phyloP scores from a whole-genome alignment of 2,888 invertebrate genomes.

The Cataglyphis altisquamis region DNA sequence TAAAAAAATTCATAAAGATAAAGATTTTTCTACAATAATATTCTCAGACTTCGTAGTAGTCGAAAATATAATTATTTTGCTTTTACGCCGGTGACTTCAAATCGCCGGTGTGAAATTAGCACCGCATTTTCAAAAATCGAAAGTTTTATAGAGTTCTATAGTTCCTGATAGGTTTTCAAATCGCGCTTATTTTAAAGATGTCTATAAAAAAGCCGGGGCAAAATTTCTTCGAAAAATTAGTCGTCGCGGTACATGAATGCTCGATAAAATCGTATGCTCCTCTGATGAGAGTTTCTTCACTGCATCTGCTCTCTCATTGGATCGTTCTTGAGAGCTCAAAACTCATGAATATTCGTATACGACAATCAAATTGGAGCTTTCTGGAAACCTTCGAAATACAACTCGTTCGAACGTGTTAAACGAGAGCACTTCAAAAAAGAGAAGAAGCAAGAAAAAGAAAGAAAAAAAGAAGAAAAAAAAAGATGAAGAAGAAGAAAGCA shows the following conservation, averaged over 20 bases:
- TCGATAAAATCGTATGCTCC: not conserved
- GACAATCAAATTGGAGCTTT: not conserved
- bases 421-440: not conserved
- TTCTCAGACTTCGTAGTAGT: too few relatives aligned
- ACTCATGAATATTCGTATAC: not conserved
- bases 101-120: too few relatives aligned
- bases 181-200: not conserved
- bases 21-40: too few relatives aligned
- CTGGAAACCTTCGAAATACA: not conserved
- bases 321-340: not conserved
- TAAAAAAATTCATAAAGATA: not conserved
- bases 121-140: too few relatives aligned
- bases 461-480: conserved; percentile 23
- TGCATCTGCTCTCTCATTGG: not conserved
- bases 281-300: not conserved
- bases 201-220: not conserved
- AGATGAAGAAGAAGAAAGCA: conserved; percentile 27
- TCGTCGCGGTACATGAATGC: not conserved
- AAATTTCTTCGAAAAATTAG: conserved; percentile 4
- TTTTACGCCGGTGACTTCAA: not conserved
- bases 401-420: conserved; percentile 4
- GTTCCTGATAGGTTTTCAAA: not conserved
- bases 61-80: not conserved
- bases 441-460: too few relatives aligned
- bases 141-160: too few relatives aligned